Evolutionary conservation across 2,797 vertebrate species (phyloP), one percentile per base, ranked within the genome.

Genomic region (Diplodus puntazzo): DNA sequence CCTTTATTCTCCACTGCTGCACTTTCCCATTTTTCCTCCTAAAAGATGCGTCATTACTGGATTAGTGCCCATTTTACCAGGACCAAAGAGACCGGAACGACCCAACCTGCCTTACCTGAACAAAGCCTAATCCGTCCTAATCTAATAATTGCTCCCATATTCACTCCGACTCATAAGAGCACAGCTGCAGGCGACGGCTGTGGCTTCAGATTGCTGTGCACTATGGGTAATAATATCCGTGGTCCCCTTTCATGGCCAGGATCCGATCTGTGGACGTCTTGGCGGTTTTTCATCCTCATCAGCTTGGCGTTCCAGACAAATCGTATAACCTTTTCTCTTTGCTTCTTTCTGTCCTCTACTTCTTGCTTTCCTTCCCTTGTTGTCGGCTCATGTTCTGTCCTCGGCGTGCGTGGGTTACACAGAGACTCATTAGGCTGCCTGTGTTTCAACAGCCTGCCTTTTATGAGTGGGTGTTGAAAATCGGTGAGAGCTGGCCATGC

Each of bases 391-490:
- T 17, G 65, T 64, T 85, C 69, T 59, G 58, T 83, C 75, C 61
- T 80, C 61, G 0, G 68, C 46, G 16, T 73, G 39, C 43, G 49
- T 54, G 73, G 53, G 70, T 75, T 78, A 67, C 55, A 34, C 49
- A 39, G 70, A 54, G 69, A 75, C 69, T 53, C 89, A 87, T 92
- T 88, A 88, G 73, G 50, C 87, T 59, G 85, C 82, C 84, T 73
- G 63, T 73, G 87, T 92, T 91, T 91, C 92, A 94, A 81, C 93
- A 88, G 88, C 64, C 78, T 0, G 64, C 79, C 73, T 78, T 87
- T 93, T 92, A 94, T 93, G 93, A 93, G 92, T 88, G 88, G 90
- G 91, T 92, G 93, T 92, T 95, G 92, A 94, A 89, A 94, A 77
- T 79, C 23, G 76, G 55, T 59, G 79, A 70, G 90, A 70, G 87